phyloP scores from a whole-genome alignment of 2,888 invertebrate genomes.

The Flexamia atlantica region DNA sequence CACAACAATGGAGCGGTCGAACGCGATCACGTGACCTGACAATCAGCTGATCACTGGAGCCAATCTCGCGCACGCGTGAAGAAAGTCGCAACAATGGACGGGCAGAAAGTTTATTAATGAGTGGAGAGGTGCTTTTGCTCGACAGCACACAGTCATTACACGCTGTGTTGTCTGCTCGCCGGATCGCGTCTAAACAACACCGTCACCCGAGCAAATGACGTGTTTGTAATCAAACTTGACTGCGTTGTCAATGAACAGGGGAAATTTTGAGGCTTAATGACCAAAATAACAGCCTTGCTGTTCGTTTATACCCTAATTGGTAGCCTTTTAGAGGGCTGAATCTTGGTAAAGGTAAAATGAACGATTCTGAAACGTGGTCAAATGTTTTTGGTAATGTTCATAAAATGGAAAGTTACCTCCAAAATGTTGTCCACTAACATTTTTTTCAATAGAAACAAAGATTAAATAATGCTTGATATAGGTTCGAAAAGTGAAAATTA shows the following conservation, averaged over 20 bases:
- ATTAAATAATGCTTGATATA: too few relatives aligned
- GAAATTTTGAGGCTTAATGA: too few relatives aligned
- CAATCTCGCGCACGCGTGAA: constrained; percentile 24
- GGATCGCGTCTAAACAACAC: background rate
- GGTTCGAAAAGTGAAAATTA: too few relatives aligned
- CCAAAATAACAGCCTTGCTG: too few relatives aligned
- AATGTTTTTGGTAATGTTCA: too few relatives aligned
- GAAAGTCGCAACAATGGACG: constrained; percentile 11
- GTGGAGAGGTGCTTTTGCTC: constrained; percentile 8
- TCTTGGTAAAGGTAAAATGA: too few relatives aligned
- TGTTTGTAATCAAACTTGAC: background rate
- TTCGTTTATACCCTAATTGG: too few relatives aligned
- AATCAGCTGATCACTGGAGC: constrained; percentile 31
- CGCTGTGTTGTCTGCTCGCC: background rate
- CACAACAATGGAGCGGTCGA: background rate
- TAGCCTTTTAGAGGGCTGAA: too few relatives aligned
- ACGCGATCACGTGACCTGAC: background rate
- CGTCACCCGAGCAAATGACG: constrained; percentile 1
- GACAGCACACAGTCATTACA: background rate
- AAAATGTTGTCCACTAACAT: too few relatives aligned
- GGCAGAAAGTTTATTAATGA: constrained; percentile 35
- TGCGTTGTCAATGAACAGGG: background rate
- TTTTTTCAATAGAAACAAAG: too few relatives aligned
- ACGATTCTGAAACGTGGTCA: too few relatives aligned
- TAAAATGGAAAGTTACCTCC: too few relatives aligned